phyloP scores from a whole-genome alignment of 1,140 invertebrate genomes.

The Drosophila albomicans region DNA sequence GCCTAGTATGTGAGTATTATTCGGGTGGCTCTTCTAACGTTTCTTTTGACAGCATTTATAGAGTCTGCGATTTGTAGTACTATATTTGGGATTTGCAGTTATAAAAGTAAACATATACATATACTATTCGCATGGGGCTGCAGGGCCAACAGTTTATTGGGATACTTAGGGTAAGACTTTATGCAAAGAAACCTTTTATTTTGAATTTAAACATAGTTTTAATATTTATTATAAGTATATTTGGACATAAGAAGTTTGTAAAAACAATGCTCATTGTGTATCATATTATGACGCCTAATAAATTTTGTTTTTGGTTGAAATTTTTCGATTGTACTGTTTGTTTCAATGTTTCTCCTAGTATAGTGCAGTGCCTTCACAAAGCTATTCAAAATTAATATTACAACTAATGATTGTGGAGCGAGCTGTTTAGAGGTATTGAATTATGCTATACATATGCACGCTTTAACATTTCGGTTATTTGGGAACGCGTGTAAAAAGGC shows the following conservation, averaged over 20 bases:
- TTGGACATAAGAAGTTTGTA: constrained; percentile 66
- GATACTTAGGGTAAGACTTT: constrained; percentile 62
- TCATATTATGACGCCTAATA: constrained; percentile 37
- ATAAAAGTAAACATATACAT: constrained; percentile 39
- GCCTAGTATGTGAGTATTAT: constrained; percentile 71
- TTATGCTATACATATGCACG: too few species aligned
- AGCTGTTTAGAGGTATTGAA: too few species aligned
- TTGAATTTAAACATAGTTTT: constrained; percentile 38
- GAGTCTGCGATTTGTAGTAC: constrained; percentile 42
- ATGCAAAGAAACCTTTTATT: constrained; percentile 45
- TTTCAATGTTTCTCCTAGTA: neutral
- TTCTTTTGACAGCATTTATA: constrained; percentile 68
- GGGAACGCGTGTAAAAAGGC: too few species aligned
- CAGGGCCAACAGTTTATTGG: constrained; percentile 35
- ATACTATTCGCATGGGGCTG: constrained; percentile 38
- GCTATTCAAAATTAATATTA: too few species aligned
- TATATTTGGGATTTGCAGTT: constrained; percentile 36
- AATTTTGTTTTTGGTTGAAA: constrained; percentile 42
- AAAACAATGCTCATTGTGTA: constrained; percentile 59
- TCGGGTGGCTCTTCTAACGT: constrained; percentile 44
- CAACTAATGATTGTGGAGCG: too few species aligned
- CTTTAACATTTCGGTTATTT: too few species aligned
- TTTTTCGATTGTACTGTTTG: neutral
- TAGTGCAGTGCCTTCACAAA: too few species aligned
- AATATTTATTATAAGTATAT: constrained; percentile 54